phyloP scores from a whole-genome alignment of 2,888 invertebrate species.

The Stenotaenia linearis region DNA sequence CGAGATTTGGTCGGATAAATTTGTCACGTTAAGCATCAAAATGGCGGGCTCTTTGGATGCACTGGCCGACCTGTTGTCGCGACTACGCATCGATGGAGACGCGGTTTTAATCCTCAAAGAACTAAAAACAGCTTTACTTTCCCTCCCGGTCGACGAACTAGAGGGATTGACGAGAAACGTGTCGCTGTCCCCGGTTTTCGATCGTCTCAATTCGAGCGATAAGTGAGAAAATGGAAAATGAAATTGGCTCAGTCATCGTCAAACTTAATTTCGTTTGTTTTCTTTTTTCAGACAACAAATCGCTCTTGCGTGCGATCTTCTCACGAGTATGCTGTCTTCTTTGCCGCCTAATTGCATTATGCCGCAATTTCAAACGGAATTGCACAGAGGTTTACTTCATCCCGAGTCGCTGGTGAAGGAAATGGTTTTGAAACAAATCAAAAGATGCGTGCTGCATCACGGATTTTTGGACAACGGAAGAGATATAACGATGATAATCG shows the following conservation, averaged over 20 bases:
- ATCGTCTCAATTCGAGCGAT: constrained; percentile 32
- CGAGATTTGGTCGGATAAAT: too few species aligned
- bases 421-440: constrained; percentile 57
- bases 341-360: constrained; percentile 58
- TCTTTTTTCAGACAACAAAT: constrained; percentile 57
- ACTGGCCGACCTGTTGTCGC: neutral
- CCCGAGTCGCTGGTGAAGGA: constrained; percentile 58
- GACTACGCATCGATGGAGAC: constrained; percentile 22
- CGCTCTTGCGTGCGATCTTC: constrained; percentile 60
- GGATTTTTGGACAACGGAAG: constrained; percentile 28
- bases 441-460: neutral
- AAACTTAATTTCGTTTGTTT: constrained; percentile 35
- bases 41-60: constrained; percentile 17
- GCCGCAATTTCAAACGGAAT: constrained; percentile 51
- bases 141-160: constrained; percentile 26
- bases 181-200: constrained; percentile 29
- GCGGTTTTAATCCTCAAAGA: constrained; percentile 1
- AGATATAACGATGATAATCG: constrained; percentile 41
- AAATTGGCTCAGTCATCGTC: neutral
- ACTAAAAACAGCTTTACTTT: constrained; percentile 27
- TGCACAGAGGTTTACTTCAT: constrained; percentile 55
- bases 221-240: constrained; percentile 26
- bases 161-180: constrained; percentile 28
- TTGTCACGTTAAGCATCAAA: neutral
- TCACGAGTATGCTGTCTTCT: constrained; percentile 59